Conservation (phyloP, 2,888 invertebrate genomes). For the Gymnosoma rotundatum region DNA sequence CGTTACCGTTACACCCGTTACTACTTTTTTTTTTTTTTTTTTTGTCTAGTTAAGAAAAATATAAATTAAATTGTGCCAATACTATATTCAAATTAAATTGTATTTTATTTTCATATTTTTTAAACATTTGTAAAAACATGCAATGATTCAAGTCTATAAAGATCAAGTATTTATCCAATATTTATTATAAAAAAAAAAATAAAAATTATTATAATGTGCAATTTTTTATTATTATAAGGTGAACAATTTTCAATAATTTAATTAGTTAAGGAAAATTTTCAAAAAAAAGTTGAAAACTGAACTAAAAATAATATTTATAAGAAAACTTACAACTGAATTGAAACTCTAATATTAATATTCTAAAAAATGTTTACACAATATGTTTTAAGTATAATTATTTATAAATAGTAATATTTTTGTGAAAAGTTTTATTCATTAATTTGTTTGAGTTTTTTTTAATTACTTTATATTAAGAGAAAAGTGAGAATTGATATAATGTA, state of each 20-base stretch:
- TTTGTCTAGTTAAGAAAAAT: neutral
- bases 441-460: neutral
- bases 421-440: conserved; percentile 14
- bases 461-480: neutral
- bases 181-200: neutral
- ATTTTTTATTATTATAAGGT: conserved; percentile 34
- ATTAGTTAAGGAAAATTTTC: conserved; percentile 11
- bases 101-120: neutral
- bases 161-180: neutral
- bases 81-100: conserved; percentile 8
- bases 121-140: neutral
- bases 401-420: conserved; percentile 32
- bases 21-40: conserved; percentile 4
- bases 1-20: neutral
- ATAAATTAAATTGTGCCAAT: conserved; percentile 59
- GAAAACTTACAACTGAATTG: conserved; percentile 30
- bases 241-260: conserved; percentile 36
- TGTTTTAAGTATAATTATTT: conserved; percentile 30
- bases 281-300: neutral
- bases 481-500: neutral
- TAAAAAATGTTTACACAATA: conserved; percentile 8
- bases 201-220: conserved; percentile 43
- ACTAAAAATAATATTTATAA: conserved; percentile 2
- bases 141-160: neutral
- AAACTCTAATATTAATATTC: conserved; percentile 14